Evolutionary conservation across 1,140 invertebrate species (phyloP).

Genomic region (Eubasilissa regina): DNA sequence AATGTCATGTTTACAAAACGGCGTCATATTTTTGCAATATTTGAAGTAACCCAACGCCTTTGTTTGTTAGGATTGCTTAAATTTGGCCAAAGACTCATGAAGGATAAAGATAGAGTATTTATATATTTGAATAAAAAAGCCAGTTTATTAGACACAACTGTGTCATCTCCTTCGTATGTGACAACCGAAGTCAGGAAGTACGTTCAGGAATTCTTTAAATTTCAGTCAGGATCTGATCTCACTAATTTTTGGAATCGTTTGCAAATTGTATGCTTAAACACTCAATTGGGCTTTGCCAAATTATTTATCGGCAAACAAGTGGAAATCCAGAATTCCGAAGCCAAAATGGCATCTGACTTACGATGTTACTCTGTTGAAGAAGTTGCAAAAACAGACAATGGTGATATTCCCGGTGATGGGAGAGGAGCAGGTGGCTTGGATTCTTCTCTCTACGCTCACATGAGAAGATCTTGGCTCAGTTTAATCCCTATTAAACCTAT

Average conservation of each 20-base stretch:
- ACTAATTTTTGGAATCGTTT: slow-evolving; percentile 81
- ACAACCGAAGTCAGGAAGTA: slow-evolving; percentile 75
- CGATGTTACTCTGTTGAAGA: slow-evolving; percentile 25
- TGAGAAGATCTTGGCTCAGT: slow-evolving; percentile 77
- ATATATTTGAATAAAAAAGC: slow-evolving; percentile 78
- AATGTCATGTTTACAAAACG: slow-evolving; percentile 74
- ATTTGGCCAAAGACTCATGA: slow-evolving; percentile 77
- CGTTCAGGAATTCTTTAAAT: slow-evolving; percentile 70
- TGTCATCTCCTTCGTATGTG: slow-evolving; percentile 75
- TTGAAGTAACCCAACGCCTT: slow-evolving; percentile 73
- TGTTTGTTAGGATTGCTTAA: slow-evolving; percentile 79
- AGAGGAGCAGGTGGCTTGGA: slow-evolving; percentile 81
- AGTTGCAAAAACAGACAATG: slow-evolving; percentile 58
- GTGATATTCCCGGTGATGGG: slow-evolving; percentile 78
- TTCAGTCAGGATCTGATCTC: slow-evolving; percentile 72
- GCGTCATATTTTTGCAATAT: slow-evolving; percentile 78
- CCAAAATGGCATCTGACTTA: slow-evolving; percentile 45
- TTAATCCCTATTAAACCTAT: slow-evolving; percentile 30
- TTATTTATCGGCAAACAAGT: slow-evolving; percentile 41
- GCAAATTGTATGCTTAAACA: slow-evolving; percentile 77
- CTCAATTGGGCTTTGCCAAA: slow-evolving; percentile 61
- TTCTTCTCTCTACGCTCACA: slow-evolving; percentile 77
- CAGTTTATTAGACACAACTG: slow-evolving; percentile 77
- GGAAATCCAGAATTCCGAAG: slow-evolving; percentile 28
- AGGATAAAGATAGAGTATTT: slow-evolving; percentile 82